Conservation (phyloP, 53 echinoderm and acorn worm genomes). For the Holothuria scabra region DNA sequence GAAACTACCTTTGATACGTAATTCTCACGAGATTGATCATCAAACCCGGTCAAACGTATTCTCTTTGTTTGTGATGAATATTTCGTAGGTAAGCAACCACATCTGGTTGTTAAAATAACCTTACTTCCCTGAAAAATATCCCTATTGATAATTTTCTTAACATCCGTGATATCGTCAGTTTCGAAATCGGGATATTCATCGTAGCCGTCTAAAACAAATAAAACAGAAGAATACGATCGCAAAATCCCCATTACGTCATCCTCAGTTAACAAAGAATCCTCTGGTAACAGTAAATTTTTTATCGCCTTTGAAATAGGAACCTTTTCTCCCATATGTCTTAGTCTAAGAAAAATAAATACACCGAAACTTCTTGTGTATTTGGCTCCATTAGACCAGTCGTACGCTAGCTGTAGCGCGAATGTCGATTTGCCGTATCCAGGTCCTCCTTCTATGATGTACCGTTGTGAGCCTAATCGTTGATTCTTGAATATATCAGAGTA, state of each 20-base stretch:
- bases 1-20: too few relatives aligned
- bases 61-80: too few relatives aligned
- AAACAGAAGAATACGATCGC: too few relatives aligned
- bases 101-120: too few relatives aligned
- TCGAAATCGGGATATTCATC: not conserved
- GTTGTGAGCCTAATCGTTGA: not conserved
- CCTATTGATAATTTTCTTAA: too few relatives aligned
- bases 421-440: conserved; percentile 20
- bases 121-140: too few relatives aligned
- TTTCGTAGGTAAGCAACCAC: too few relatives aligned
- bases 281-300: not conserved
- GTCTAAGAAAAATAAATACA: not conserved
- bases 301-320: not conserved
- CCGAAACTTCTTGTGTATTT: not conserved
- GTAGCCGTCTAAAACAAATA: not conserved
- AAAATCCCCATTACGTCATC: too few relatives aligned
- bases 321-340: not conserved
- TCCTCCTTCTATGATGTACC: not conserved
- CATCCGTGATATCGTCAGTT: too few relatives aligned
- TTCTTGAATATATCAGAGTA: not conserved
- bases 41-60: too few relatives aligned
- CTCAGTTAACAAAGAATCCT: not conserved
- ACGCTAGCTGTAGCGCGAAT: not conserved
- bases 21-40: too few relatives aligned
- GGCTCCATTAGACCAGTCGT: not conserved